Evolutionary conservation across 2,888 invertebrate species (phyloP), one percentile per base, ranked within the genome.

Genomic region (Acronicta aceris): DNA sequence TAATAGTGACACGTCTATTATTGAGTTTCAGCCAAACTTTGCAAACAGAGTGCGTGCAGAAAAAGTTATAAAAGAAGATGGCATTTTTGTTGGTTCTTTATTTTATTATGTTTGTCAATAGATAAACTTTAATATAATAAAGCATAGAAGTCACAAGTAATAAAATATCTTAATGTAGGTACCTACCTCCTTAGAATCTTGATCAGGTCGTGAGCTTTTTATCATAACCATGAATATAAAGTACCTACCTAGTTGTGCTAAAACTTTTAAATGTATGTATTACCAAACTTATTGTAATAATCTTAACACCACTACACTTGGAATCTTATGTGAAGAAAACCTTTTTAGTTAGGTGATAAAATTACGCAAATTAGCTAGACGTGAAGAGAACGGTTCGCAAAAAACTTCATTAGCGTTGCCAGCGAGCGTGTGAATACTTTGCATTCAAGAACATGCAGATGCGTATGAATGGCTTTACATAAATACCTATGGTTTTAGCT

Each of bases 401-500:
- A 78, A 81, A 79, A 76, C 78, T 79, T 84, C 75, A 81, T 83
- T 85, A 85, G 72, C 62, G 63, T 52, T 62, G 72, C 65, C 70
- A 62, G 45, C 13, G 57, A 71, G 59, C 62, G 76, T 77, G 74
- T 68, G 77, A 65, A 74, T 64, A 65, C 61, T 69, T 76, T 56
- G 59, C 59, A 61, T 60, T 38, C 30, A 51, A 52, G 64, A 57
- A 63, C 57, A 66, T 60, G 57, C 53, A 71, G 62, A 66, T 71
- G 66, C 56, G 59, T 60, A 61, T 67, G 63, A 78, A 75, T 63
- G 38, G 47, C 30, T 41, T 59, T 43, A 54, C 49, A 64, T 55
- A 48, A 76, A 76, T 61, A 64, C 54, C 38, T 30, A 17, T 50
- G 48, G 59, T n/a, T n/a, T n/a, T n/a, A n/a, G n/a, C n/a, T 54